Base-by-base conservation (phyloP, 2,888 invertebrate genomes). In the Drosophila borborema region DNA sequence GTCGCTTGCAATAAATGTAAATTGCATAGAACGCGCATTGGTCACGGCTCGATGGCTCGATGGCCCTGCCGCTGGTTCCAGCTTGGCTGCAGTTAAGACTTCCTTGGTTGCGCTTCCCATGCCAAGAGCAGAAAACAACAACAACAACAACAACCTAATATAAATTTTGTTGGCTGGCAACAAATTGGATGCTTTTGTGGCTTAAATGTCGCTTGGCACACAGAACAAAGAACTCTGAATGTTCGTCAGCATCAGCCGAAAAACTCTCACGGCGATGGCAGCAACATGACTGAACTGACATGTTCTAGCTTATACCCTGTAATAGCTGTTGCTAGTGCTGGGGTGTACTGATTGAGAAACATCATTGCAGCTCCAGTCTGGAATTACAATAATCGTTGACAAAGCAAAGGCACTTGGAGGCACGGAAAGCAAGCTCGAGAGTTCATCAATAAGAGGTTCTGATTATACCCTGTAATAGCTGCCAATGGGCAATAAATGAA, bases 1-100 rank as follows among this genome's bases (percentile, higher is more conserved):
- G 62, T 69, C 64, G 74, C 74, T 74, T 69, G 79, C 59, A 65
- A 61, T 74, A 79, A 77, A 79, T 77, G 77, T 43, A 70, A 79
- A 79, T 79, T 79, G 80, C 75, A 66, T 18, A 79, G 63, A 70
- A 77, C 72, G 63, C 58, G 62, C 58, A 7, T 64, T 56, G 62
- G 72, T 66, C 72, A 75, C 72, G 75, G 75, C 60, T 66, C 46
- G 74, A 49, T 54, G 72, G 38, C 4, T 38, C 38, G 14, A 14
- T 14, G 14, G 8, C 41, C 31, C 20, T 49, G 38, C 12, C 36
- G 56, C 23, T 49, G 38, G 16, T 36, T 43, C 9, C 36, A 46
- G 58, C 45, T 48, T 4, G 43, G 20, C 58, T 60, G 12, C 18
- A 51, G 36, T 10, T 28, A 61, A 20, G n/a, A 67, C 46, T 69